phyloP scores from a whole-genome alignment of 2,888 invertebrate genomes.

The Bombylius discolor region DNA sequence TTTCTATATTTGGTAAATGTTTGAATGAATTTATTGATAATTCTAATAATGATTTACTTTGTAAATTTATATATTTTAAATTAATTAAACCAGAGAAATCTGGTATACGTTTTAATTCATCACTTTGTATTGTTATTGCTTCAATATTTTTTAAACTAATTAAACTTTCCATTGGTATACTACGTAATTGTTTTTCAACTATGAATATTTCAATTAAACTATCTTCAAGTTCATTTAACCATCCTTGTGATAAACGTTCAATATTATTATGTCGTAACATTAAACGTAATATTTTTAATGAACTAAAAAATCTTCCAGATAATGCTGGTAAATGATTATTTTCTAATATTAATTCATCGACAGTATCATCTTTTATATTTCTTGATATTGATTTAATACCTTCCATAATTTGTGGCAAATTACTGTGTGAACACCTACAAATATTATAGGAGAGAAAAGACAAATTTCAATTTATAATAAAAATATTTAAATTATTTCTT shows the following conservation, averaged over 20 bases:
- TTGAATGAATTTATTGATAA: conserved; percentile 56
- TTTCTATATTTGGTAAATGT: conserved; percentile 58
- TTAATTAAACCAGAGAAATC: conserved; percentile 56
- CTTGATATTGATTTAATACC: conserved; percentile 54
- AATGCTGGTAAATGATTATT: conserved; percentile 74
- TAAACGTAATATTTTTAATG: conserved; percentile 58
- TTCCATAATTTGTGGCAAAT: conserved; percentile 60
- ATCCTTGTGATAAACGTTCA: conserved; percentile 66
- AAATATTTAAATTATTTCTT: not conserved
- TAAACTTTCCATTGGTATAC: conserved; percentile 65
- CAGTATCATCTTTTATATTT: conserved; percentile 35
- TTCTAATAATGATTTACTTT: conserved; percentile 52
- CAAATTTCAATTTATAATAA: not conserved
- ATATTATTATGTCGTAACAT: conserved; percentile 75
- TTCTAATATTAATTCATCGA: conserved; percentile 77
- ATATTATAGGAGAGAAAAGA: not conserved
- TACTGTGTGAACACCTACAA: conserved; percentile 81
- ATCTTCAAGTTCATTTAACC: conserved; percentile 65
- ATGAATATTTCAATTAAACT: conserved; percentile 70
- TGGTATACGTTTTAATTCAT: conserved; percentile 61
- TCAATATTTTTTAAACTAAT: conserved; percentile 60
- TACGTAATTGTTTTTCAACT: conserved; percentile 69
- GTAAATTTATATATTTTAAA: conserved; percentile 59
- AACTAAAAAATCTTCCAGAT: conserved; percentile 69
- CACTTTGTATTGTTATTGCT: conserved; percentile 71